A percentile compares a stretch with the other conserved stretches of the same genome.
phyloP scores from a whole-genome alignment of 2,888 invertebrate genomes.

The Platynereis dumerilii region DNA sequence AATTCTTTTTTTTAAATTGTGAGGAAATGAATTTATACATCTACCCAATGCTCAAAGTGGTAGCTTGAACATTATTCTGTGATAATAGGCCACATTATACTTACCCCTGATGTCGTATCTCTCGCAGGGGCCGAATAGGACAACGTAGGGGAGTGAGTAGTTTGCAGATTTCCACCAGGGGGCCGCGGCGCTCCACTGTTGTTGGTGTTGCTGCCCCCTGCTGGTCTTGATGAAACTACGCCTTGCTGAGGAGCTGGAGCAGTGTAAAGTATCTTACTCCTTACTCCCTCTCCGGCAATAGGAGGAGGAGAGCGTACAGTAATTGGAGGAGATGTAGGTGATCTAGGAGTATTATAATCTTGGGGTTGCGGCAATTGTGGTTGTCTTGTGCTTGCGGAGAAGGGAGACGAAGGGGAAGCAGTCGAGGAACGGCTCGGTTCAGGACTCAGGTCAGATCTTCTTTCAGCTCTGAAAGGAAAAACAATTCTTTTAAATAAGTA shows the following conservation, averaged over 20 bases:
- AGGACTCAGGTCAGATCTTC: not conserved
- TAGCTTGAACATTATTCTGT: too few species aligned
- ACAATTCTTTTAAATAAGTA: too few species aligned
- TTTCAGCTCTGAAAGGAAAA: too few species aligned
- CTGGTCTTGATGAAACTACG: conserved; percentile 17
- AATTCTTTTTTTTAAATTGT: too few species aligned
- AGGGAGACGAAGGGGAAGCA: not conserved
- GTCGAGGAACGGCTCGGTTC: not conserved
- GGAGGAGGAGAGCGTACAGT: not conserved
- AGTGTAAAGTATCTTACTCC: conserved; percentile 31
- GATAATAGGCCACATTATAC: too few species aligned
- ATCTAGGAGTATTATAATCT: not conserved
- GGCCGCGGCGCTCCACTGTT: not conserved
- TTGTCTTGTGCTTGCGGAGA: not conserved
- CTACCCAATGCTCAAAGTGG: too few species aligned
- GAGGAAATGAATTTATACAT: too few species aligned
- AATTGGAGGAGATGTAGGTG: not conserved
- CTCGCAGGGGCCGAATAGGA: too few species aligned
- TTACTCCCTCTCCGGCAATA: conserved; percentile 13
- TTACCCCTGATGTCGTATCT: too few species aligned
- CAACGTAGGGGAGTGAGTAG: not conserved
- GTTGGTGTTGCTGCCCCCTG: not conserved
- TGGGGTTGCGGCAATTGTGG: not conserved
- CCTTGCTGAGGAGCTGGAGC: conserved; percentile 23
- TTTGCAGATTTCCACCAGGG: conserved; percentile 4